Percentiles rank a stretch among this genome's conserved stretches.
Evolutionary conservation across 2,113 vertebrate species (phyloP).

Genomic region (Castor canadensis): DNA sequence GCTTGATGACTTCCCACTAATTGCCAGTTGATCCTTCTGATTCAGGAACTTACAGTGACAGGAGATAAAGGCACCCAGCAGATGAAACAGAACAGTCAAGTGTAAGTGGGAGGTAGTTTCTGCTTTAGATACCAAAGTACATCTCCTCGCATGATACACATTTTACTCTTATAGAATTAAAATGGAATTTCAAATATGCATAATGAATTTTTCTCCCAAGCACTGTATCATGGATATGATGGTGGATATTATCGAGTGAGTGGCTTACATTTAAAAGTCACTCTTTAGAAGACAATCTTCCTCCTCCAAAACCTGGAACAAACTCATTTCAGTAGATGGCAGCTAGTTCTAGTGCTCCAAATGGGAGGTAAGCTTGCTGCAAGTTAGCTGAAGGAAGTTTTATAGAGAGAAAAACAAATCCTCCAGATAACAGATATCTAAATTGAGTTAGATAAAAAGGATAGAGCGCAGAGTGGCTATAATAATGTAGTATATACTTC

Average conservation of each 20-base stretch:
- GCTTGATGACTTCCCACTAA: not conserved
- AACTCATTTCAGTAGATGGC: not conserved
- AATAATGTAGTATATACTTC: not conserved
- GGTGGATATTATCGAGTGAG: not conserved
- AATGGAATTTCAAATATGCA: conserved; percentile 35
- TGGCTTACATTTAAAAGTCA: not conserved
- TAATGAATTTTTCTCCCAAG: conserved; percentile 10
- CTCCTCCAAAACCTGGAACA: not conserved
- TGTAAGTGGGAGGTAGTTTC: not conserved
- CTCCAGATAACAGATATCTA: not conserved
- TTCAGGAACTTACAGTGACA: not conserved
- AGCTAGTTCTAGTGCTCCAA: not conserved
- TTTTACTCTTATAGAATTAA: not conserved
- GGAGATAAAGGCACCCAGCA: not conserved
- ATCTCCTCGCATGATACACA: not conserved
- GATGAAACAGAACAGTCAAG: not conserved
- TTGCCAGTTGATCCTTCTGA: not conserved
- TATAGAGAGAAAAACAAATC: not conserved
- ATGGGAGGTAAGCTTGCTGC: not conserved
- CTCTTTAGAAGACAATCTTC: not conserved
- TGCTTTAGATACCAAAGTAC: not conserved
- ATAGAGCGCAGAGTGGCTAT: not conserved
- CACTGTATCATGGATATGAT: not conserved
- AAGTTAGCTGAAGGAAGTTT: not conserved
- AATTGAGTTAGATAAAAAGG: not conserved